These are phyloP conservation scores for Diarsia mendica DNA, from an alignment of 2,888 invertebrate species.

Conservation along the genomic window DNA sequence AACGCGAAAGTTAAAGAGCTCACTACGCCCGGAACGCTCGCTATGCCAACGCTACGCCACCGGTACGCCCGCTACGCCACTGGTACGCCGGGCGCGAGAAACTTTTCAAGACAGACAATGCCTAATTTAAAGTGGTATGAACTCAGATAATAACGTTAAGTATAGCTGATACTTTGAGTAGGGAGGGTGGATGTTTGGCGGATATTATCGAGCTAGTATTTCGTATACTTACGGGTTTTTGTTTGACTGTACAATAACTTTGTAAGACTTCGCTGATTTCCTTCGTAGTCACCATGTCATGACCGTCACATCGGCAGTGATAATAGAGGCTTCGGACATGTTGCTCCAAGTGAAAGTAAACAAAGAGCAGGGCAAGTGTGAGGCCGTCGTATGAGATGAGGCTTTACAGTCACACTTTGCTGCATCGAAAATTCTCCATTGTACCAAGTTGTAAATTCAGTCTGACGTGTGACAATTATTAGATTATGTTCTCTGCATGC, in stretches of 20 bases:
- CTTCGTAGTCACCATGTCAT: neutral
- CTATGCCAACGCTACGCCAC: constrained; percentile 15
- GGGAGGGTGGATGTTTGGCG: constrained; percentile 27
- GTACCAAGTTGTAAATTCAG: neutral
- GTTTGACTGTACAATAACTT: neutral
- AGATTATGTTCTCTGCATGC: neutral
- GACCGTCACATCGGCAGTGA: neutral
- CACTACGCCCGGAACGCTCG: constrained; percentile 33
- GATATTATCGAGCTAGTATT: constrained; percentile 20
- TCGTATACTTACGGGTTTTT: neutral
- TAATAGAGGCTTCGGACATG: neutral
- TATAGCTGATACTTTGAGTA: constrained; percentile 62
- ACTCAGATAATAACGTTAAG: constrained; percentile 70
- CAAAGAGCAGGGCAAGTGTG: neutral
- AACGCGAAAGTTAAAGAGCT: constrained; percentile 60
- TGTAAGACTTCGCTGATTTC: neutral
- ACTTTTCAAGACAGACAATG: constrained; percentile 69
- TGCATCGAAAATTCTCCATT: neutral
- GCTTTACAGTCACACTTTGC: neutral
- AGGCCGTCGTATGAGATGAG: neutral
- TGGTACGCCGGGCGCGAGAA: constrained; percentile 38
- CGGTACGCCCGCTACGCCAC: constrained; percentile 17
- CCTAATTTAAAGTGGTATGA: constrained; percentile 72
- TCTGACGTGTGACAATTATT: neutral
- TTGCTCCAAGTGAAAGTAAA: neutral